Conservation (phyloP, 2,888 invertebrate species). For the Stenotaenia linearis region DNA sequence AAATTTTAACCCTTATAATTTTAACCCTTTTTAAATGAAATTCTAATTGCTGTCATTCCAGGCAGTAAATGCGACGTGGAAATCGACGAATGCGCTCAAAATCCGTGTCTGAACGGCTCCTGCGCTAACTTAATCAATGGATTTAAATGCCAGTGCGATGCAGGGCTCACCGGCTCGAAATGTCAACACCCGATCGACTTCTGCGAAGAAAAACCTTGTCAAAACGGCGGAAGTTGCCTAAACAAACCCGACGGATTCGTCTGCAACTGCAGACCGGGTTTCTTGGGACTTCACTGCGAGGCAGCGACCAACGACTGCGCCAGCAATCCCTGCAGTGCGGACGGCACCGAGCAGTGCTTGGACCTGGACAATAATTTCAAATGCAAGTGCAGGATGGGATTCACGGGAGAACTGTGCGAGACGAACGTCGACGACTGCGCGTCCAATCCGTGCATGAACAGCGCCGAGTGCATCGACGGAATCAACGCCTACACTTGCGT, state of each 20-base stretch:
- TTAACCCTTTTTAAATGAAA: not conserved
- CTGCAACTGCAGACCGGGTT: constrained; percentile 90
- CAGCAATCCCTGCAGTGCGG: constrained; percentile 81
- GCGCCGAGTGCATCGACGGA: constrained; percentile 80
- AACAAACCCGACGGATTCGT: constrained; percentile 83
- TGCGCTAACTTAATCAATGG: constrained; percentile 83
- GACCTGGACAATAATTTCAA: constrained; percentile 73
- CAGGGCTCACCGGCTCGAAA: constrained; percentile 87
- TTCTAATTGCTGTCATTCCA: not conserved
- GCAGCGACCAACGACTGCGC: constrained; percentile 88
- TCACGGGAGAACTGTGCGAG: constrained; percentile 75
- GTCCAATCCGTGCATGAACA: constrained; percentile 77
- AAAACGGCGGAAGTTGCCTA: constrained; percentile 81
- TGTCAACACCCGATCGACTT: constrained; percentile 85
- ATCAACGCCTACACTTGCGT: constrained; percentile 75
- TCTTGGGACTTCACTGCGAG: constrained; percentile 79
- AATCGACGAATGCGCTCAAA: constrained; percentile 80
- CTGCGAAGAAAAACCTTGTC: constrained; percentile 81
- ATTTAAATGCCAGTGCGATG: constrained; percentile 80
- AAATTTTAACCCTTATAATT: not conserved
- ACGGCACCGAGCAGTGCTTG: constrained; percentile 82
- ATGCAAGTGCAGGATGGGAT: constrained; percentile 86
- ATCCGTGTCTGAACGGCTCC: constrained; percentile 86
- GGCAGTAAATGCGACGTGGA: constrained; percentile 68
- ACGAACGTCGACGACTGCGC: constrained; percentile 80